phyloP scores from a whole-genome alignment of 2,888 invertebrate genomes.

The Epirrhoe tristata region DNA sequence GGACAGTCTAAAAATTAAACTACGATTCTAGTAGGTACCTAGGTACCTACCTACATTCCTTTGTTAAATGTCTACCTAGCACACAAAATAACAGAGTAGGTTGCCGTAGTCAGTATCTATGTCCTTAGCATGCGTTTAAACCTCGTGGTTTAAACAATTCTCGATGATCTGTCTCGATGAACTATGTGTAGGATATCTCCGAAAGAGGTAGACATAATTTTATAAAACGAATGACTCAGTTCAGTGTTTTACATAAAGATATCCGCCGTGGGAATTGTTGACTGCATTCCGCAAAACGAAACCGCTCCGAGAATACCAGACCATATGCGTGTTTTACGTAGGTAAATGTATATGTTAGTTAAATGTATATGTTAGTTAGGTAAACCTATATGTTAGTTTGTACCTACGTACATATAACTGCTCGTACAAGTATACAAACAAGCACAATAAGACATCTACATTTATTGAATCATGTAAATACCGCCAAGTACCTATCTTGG shows the following conservation, averaged over 20 bases:
- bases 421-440: neutral
- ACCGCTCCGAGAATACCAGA: constrained; percentile 38
- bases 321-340: constrained; percentile 21
- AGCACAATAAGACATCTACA: constrained; percentile 7
- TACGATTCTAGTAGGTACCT: too few relatives aligned
- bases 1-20: too few relatives aligned
- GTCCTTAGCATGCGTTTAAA: too few relatives aligned
- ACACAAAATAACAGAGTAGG: too few relatives aligned
- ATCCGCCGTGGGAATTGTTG: constrained; percentile 30
- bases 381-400: too few relatives aligned
- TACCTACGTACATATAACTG: neutral
- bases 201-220: neutral
- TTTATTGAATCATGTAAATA: constrained; percentile 12
- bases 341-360: neutral
- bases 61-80: too few relatives aligned
- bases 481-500: constrained; percentile 7
- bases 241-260: constrained; percentile 14
- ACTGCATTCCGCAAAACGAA: constrained; percentile 46
- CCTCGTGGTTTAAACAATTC: too few relatives aligned
- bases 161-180: too few relatives aligned
- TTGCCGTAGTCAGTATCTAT: too few relatives aligned
- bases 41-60: too few relatives aligned
- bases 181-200: too few relatives aligned
- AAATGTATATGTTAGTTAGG: neutral
- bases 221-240: constrained; percentile 18